Base-by-base conservation (phyloP, 2,888 invertebrate genomes). In the Orthosia gracilis region DNA sequence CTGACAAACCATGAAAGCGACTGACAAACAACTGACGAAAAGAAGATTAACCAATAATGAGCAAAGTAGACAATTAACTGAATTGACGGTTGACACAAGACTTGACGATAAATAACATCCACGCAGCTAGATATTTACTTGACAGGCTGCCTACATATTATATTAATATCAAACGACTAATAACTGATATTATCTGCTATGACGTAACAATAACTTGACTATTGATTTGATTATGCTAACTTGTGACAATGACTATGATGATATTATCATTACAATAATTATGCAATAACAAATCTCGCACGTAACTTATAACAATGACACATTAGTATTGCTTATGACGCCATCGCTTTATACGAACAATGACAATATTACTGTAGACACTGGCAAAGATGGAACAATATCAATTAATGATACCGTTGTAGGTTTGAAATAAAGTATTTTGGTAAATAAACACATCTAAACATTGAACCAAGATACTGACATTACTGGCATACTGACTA, bases 121-220 rank as follows among this genome's bases (percentile, higher is more conserved):
- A 21, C 5, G 21, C 7, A 7, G 23, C 7, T 21, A 21, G 18
- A n/a, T 18, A 58, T 11, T 1, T 31, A 26, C 18, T 15, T 18
- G 40, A 50, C 26, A 57, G 15, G 26, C 18, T 50, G 3, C 9
- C 26, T n/a, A 73, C 23, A 40, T 49, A 23, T 18, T 13, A 63
- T 26, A 47, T 52, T 21, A 3, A 9, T 76, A 21, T 68, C 7
- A 26, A 69, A 55, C 23, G 49, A 68, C 23, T 40, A n/a, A 77
- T 40, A 40, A 61, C 54, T 40, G n/a, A 49, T 7, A 17, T 69
- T n/a, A 45, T 26, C 26, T 26, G 3, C 23, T 17, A n/a, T 58
- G 62, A 75, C 58, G 47, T 58, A 49, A 59, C 18, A 54, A n/a
- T 59, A 52, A 65, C 58, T 75, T 15, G 75, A 80, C 18, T 58